Conservation (phyloP, 2,113 vertebrate genomes). For the Parus major region DNA sequence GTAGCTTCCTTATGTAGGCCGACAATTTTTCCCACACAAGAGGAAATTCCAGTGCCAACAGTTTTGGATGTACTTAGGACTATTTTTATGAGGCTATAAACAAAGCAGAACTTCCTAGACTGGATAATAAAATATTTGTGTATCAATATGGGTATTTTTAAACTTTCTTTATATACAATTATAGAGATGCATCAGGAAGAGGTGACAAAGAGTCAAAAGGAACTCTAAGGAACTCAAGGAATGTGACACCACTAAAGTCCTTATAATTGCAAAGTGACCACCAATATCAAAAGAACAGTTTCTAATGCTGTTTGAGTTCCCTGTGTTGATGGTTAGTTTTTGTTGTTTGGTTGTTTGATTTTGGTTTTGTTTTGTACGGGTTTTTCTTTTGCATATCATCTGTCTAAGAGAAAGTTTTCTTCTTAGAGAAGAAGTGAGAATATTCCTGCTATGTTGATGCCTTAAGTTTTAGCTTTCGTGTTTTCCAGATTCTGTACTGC, state of each 20-base stretch:
- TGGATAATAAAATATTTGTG: not conserved
- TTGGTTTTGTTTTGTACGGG: not conserved
- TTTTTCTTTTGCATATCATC: not conserved
- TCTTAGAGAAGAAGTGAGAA: not conserved
- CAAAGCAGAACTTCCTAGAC: not conserved
- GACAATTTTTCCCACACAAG: not conserved
- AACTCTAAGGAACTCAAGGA: conserved; percentile 60
- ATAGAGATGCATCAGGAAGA: conserved; percentile 63
- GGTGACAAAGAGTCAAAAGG: conserved; percentile 22
- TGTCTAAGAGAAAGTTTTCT: not conserved
- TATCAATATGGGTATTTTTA: not conserved
- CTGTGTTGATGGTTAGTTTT: not conserved
- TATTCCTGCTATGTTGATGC: not conserved
- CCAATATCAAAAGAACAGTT: conserved; percentile 60
- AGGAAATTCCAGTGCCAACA: not conserved
- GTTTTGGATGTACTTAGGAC: not conserved
- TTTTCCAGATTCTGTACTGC: not conserved
- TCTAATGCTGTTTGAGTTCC: conserved; percentile 24
- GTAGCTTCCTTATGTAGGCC: not conserved
- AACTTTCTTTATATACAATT: not conserved
- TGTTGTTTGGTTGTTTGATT: not conserved
- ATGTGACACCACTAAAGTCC: conserved; percentile 41
- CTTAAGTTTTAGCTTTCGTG: not conserved
- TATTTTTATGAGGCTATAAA: not conserved
- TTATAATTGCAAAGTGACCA: conserved; percentile 36